Conservation (phyloP, 2,113 vertebrate species). For the Tragelaphus buxtoni region DNA sequence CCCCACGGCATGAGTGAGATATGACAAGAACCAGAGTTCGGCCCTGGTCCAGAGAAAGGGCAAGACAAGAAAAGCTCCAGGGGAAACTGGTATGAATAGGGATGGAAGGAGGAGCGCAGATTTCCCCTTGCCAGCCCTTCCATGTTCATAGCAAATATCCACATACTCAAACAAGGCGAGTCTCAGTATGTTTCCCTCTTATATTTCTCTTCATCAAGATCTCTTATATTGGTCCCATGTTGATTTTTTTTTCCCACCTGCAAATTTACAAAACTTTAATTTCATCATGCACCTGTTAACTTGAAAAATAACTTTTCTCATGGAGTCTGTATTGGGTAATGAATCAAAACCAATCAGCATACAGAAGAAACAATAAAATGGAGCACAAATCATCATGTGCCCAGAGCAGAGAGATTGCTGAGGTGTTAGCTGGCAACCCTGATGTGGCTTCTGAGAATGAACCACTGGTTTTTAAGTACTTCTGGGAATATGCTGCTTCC, state of each 20-base stretch:
- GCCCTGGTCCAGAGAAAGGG: conserved; percentile 30
- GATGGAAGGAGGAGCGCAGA: neutral
- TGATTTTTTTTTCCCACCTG: conserved; percentile 8
- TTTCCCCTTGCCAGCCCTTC: neutral
- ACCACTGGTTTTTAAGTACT: conserved; percentile 9
- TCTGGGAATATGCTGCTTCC: neutral
- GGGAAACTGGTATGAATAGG: neutral
- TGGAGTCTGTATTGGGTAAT: neutral
- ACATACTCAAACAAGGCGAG: neutral
- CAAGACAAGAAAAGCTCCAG: neutral
- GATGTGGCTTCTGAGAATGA: neutral
- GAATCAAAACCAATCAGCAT: conserved; percentile 64
- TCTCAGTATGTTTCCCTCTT: neutral
- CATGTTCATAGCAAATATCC: neutral
- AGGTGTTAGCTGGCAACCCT: neutral
- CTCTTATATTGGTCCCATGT: neutral
- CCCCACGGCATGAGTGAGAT: neutral
- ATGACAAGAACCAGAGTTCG: conserved; percentile 12
- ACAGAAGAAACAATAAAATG: conserved; percentile 10
- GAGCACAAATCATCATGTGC: neutral
- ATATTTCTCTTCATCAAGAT: conserved; percentile 7
- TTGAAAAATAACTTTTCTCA: conserved; percentile 69
- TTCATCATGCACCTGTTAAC: conserved; percentile 57
- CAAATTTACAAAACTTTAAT: conserved; percentile 66
- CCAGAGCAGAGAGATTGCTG: neutral